phyloP scores from a whole-genome alignment of 2,888 invertebrate species.

The Dryococelus australis region DNA sequence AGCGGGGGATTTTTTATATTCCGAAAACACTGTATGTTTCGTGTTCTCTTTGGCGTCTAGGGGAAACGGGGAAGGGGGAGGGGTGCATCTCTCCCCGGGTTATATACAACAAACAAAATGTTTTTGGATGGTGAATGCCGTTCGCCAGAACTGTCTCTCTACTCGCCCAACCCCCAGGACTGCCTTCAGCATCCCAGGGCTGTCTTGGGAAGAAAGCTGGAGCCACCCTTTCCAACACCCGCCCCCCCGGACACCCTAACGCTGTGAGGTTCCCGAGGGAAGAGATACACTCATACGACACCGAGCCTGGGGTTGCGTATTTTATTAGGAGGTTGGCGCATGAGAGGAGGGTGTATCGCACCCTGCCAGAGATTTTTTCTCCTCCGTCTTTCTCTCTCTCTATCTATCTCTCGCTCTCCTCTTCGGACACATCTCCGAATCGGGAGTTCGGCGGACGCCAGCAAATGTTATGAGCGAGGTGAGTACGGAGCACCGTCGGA shows the following conservation, averaged over 20 bases:
- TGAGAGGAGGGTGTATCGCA: background rate
- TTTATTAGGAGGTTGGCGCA: background rate
- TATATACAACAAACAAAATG: slow-evolving; percentile 29
- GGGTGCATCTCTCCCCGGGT: background rate
- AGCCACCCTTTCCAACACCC: background rate
- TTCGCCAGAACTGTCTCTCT: background rate
- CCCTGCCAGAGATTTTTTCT: background rate
- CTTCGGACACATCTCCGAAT: background rate
- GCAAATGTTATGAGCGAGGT: no score
- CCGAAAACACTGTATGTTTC: slow-evolving; percentile 16
- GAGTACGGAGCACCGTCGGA: no score
- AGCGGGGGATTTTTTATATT: background rate
- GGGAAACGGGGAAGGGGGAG: no score
- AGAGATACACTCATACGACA: slow-evolving; percentile 25
- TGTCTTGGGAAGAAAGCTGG: background rate
- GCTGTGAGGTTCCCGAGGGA: slow-evolving; percentile 12
- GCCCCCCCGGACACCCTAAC: background rate
- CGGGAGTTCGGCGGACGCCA: no score
- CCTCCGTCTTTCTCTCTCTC: no score
- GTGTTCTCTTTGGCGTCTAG: background rate
- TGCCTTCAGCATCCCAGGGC: background rate
- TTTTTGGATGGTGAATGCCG: slow-evolving; percentile 23
- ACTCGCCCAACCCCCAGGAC: background rate
- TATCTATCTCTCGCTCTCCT: background rate
- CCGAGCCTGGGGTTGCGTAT: slow-evolving; percentile 11